Base-by-base conservation (phyloP, 2,797 vertebrate genomes). In the Tapera naevia region DNA sequence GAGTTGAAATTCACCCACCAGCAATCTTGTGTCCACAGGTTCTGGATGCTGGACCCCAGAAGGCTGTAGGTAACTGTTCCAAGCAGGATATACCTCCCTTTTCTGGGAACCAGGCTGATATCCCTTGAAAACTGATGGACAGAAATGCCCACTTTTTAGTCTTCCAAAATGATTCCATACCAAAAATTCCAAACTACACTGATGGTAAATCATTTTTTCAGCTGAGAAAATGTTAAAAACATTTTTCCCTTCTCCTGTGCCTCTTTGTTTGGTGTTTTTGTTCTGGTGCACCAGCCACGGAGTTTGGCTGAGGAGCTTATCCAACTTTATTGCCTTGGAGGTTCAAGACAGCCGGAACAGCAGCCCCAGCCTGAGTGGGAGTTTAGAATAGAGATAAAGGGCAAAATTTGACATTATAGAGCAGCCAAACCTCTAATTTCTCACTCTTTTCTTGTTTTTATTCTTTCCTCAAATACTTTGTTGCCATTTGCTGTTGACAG, bases 1-100 rank as follows among this genome's bases (percentile, higher is more conserved):
- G 45, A 14, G 39, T 13, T 27, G 19, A 23, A 25, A 45, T 27
- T 48, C 24, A 21, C 35, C n/a, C 11, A 0, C 3, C 1, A 1
- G 17, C 10, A 35, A 51, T 33, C 43, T 67, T 1, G 0, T 8
- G 46, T 25, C n/a, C 33, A 54, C 43, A 53, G 24, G 45, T 8
- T 43, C 28, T 18, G 18, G 48, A 15, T 57, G 37, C 54, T 51
- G 75, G 53, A 50, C 5, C 53, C 53, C 65, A n/a, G 30, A 13
- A 67, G 24, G 30, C 16, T 67, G 21, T 43, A 56, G 64, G 60
- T 45, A 57, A 45, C 19, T 30, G 30, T 11, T 67, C 8, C 25
- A 35, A 74, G 18, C 4, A 75, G 17, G 5, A 51, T 50, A 62
- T n/a, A 35, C 6, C 13, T 83, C 39, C 27, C 14, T 8, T 46